Evolutionary conservation across 2,888 invertebrate genomes (phyloP).

Genomic region (Lagria hirta): DNA sequence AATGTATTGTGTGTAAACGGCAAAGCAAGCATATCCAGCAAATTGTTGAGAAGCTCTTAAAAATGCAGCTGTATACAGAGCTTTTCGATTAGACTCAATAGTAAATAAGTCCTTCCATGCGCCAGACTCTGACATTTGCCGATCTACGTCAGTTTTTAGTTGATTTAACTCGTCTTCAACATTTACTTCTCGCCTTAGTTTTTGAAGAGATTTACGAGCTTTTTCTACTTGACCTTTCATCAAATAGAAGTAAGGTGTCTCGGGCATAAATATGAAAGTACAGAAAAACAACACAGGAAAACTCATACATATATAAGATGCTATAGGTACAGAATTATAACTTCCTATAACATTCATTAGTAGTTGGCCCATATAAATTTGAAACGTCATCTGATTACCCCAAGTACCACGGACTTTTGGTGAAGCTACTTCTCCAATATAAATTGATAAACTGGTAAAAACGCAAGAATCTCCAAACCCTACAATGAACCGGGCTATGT

Average conservation of each 20-base stretch:
- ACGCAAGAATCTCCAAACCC: slow-evolving; percentile 41
- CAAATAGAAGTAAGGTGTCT: slow-evolving; percentile 50
- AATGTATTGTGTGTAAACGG: slow-evolving; percentile 43
- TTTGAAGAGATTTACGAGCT: slow-evolving; percentile 37
- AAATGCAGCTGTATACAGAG: slow-evolving; percentile 40
- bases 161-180: slow-evolving; percentile 36
- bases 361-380: slow-evolving; percentile 39
- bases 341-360: slow-evolving; percentile 59
- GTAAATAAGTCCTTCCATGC: slow-evolving; percentile 42
- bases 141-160: slow-evolving; percentile 39
- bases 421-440: slow-evolving; percentile 42
- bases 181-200: slow-evolving; percentile 35
- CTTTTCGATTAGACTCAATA: slow-evolving; percentile 41
- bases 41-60: slow-evolving; percentile 44
- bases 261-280: slow-evolving; percentile 64
- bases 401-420: slow-evolving; percentile 43
- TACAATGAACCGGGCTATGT: slow-evolving; percentile 38
- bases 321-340: slow-evolving; percentile 56
- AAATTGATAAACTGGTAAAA: slow-evolving; percentile 40
- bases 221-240: slow-evolving; percentile 37
- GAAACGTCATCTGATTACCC: slow-evolving; percentile 40
- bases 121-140: slow-evolving; percentile 46
- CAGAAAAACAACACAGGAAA: slow-evolving; percentile 61
- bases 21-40: slow-evolving; percentile 40
- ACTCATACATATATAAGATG: slow-evolving; percentile 60